Evolutionary conservation across 2,797 vertebrate genomes (phyloP).

Genomic region (Scleropages formosus): DNA sequence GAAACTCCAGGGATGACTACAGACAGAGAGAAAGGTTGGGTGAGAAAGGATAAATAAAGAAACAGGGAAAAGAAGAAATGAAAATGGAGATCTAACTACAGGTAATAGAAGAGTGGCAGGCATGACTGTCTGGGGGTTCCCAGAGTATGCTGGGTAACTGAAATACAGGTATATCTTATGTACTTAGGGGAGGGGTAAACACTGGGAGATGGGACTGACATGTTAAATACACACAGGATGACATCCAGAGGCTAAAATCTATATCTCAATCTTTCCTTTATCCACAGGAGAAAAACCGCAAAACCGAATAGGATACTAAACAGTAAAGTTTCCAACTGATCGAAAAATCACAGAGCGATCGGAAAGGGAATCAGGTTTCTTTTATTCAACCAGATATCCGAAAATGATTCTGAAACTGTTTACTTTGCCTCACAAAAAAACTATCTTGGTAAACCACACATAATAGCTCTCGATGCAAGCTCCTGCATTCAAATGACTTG

Average conservation of each 20-base stretch:
- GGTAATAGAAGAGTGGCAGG: background rate
- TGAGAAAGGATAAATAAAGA: background rate
- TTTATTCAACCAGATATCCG: background rate
- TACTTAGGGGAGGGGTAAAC: background rate
- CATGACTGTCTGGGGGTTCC: background rate
- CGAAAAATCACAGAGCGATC: background rate
- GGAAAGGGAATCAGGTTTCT: background rate
- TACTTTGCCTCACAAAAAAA: background rate
- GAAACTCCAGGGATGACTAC: constrained; percentile 91
- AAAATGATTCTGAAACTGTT: background rate
- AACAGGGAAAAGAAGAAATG: background rate
- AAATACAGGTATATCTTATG: background rate
- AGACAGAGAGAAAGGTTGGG: background rate
- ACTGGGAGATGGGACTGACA: background rate
- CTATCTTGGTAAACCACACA: background rate
- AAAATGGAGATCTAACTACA: background rate
- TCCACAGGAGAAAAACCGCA: background rate
- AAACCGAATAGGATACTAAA: background rate
- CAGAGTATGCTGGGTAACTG: background rate
- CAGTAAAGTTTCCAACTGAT: background rate
- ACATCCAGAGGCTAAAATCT: background rate
- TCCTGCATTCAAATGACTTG: background rate
- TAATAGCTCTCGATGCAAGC: background rate
- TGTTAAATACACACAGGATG: no score
- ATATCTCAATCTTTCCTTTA: background rate